Percentiles rank a stretch among this genome's conserved stretches.
Conservation (phyloP, 1,140 invertebrate species). For the Nixonia krombeini region DNA sequence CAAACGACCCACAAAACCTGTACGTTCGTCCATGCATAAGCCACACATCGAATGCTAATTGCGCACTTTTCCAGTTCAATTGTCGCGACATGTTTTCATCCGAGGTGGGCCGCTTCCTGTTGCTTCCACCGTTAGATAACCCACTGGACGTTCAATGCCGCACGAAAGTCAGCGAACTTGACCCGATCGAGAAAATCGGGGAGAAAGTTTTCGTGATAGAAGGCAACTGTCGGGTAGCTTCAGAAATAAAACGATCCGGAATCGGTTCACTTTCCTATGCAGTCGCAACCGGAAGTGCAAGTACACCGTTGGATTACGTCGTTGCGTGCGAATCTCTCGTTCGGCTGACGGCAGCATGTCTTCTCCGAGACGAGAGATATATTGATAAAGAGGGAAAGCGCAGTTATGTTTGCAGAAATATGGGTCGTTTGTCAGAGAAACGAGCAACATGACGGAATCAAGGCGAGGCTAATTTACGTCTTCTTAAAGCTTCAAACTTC, state of each 20-base stretch:
- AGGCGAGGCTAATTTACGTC: no score
- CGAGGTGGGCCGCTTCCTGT: conserved; percentile 8
- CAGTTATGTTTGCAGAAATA: no score
- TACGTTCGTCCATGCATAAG: conserved; percentile 18
- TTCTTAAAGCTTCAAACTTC: no score
- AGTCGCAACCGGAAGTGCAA: conserved; percentile 12
- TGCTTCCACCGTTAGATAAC: conserved; percentile 53
- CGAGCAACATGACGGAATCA: no score
- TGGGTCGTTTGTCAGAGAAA: no score
- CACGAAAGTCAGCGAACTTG: conserved; percentile 28
- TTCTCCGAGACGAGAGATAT: no score
- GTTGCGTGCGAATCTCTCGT: no score
- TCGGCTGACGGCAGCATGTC: no score
- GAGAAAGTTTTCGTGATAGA: conserved; percentile 57
- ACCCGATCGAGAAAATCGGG: conserved; percentile 46
- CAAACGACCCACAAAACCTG: conserved; percentile 19
- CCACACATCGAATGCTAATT: conserved; percentile 16
- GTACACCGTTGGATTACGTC: not conserved
- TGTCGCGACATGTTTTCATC: conserved; percentile 31
- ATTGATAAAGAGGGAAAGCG: no score
- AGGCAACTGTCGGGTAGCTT: conserved; percentile 24
- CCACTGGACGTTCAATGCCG: conserved; percentile 3
- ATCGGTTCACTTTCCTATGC: conserved; percentile 57
- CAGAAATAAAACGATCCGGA: conserved; percentile 41
- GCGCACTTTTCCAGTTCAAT: conserved; percentile 9